Conservation (phyloP, 1,140 invertebrate species). For the Zaprionus taronus region DNA sequence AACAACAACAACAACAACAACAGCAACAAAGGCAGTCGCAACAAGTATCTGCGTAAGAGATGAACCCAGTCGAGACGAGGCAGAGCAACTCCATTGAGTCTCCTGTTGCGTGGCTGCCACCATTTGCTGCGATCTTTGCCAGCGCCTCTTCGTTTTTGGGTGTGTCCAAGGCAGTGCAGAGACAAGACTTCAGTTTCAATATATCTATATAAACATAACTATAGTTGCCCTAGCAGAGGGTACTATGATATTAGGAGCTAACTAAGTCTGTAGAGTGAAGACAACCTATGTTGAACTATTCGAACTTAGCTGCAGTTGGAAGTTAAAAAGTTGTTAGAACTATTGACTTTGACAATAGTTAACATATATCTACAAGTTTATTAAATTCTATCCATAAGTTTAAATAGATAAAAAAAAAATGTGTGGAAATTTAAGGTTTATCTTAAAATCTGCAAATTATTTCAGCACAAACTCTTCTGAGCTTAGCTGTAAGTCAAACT, state of each 20-base stretch:
- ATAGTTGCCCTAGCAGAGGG: neutral
- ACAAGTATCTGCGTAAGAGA: conserved; percentile 60
- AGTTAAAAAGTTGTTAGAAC: neutral
- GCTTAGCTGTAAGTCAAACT: too few relatives aligned
- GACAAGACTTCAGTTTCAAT: neutral
- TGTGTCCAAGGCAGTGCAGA: conserved; percentile 10
- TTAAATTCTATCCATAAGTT: neutral
- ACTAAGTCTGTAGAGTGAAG: neutral
- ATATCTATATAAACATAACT: neutral
- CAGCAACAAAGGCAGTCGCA: neutral
- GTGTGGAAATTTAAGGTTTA: neutral
- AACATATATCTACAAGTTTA: neutral
- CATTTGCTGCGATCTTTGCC: conserved; percentile 15
- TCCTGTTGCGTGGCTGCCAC: neutral
- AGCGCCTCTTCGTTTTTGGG: conserved; percentile 19
- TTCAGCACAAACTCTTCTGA: too few relatives aligned
- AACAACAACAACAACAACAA: conserved; percentile 14
- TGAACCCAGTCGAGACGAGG: conserved; percentile 21
- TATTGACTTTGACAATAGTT: neutral
- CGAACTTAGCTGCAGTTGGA: neutral
- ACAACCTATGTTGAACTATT: neutral
- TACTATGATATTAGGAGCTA: neutral
- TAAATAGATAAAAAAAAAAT: neutral
- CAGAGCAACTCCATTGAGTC: neutral
- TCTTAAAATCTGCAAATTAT: too few relatives aligned